Evolutionary conservation across 2,113 vertebrate species (phyloP).

Genomic region (Carassius gibelio): DNA sequence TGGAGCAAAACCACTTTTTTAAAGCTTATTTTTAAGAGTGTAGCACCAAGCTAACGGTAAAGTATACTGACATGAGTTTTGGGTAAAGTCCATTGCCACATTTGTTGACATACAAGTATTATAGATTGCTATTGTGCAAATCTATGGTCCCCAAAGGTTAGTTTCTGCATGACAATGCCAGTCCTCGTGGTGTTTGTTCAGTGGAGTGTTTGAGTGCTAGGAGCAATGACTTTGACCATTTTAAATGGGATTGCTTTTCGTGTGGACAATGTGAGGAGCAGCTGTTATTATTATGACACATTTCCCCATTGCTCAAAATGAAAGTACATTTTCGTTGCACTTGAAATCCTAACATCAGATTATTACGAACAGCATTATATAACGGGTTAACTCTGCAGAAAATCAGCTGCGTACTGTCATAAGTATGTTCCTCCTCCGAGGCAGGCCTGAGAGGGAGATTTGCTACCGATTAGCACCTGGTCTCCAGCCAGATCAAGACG

Average conservation of each 20-base stretch:
- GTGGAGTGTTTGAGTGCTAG: slow-evolving; percentile 29
- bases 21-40: too few species aligned
- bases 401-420: slow-evolving; percentile 49
- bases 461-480: slow-evolving; percentile 69
- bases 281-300: slow-evolving; percentile 12
- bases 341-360: background rate
- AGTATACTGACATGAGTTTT: background rate
- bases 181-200: slow-evolving; percentile 56
- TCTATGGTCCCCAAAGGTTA: slow-evolving; percentile 72
- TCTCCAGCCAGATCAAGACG: slow-evolving; percentile 64
- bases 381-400: slow-evolving; percentile 46
- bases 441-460: slow-evolving; percentile 59
- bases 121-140: slow-evolving; percentile 50
- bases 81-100: background rate
- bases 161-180: slow-evolving; percentile 64
- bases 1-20: too few species aligned
- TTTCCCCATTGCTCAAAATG: slow-evolving; percentile 4
- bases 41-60: background rate
- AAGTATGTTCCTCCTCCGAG: slow-evolving; percentile 47
- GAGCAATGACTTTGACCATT: slow-evolving; percentile 21
- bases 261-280: background rate
- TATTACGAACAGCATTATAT: background rate
- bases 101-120: background rate
- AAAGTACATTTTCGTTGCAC: background rate
- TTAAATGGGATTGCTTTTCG: slow-evolving; percentile 45